Base-by-base conservation (phyloP, 2,888 invertebrate species). In the Salticus scenicus region DNA sequence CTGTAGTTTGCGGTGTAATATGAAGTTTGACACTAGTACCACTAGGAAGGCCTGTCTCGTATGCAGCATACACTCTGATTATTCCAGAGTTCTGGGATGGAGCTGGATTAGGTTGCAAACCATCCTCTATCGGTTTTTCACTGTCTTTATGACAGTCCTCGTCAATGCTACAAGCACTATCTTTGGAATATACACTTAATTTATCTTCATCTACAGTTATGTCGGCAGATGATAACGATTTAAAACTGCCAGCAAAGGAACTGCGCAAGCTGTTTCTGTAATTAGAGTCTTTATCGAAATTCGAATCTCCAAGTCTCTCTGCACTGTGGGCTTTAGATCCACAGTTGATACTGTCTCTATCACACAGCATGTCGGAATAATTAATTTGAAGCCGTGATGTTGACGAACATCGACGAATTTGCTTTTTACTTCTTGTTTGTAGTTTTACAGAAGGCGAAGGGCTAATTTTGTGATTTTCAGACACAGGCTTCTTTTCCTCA, bases 11-110 rank as follows among this genome's bases (percentile, higher is more conserved):
- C 0, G 96, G 95, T 0, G 97, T 98, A 0, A 99, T 97, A 91
- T 98, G 97, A 1, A 99, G 92, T 90, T 97, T 97, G 42, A 99
- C 94, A 89, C 97, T 97, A 0, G 98, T 98, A 7, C 98, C 98
- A 87, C 94, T 94, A 0, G 97, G 96, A 88, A 99, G 92, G 10
- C 98, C 98, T 0, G 97, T 98, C 89, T 98, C 96, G 91, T 98
- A 99, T 0, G 98, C 98, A 7, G 98, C 98, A 90, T 95, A 98
- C 8, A 99, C 97, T 93, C 98, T 94, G 41, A 94, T 92, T 74
- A 92, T 91, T 14, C 91, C 91, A 20, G 90, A 87, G 33, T 91
- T 91, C 79, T 90, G 91, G 41, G 24, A 73, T 10, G 84, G 80
- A 8, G 67, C 66, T 12, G 66, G 77, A 57, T 78, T 42, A 0